Evolutionary conservation across 2,797 vertebrate species (phyloP).

Genomic region (Pseudotriccus pelzelni): DNA sequence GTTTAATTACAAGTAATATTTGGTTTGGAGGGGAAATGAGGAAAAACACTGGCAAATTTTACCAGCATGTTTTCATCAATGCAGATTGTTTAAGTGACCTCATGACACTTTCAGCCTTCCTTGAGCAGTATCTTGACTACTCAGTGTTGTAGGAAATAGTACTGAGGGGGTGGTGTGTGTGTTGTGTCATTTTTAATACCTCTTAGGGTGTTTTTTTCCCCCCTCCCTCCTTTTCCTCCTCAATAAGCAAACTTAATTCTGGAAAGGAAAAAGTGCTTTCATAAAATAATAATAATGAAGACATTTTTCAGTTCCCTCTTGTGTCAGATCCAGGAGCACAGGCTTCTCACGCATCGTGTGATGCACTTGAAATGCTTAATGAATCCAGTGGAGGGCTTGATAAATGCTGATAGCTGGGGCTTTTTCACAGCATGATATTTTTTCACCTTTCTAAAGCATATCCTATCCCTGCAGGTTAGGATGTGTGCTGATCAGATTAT

Average conservation of each 20-base stretch:
- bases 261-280: background rate
- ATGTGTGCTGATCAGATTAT: background rate
- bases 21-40: background rate
- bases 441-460: background rate
- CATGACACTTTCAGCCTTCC: background rate
- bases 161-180: background rate
- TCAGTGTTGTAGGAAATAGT: background rate
- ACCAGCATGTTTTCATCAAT: background rate
- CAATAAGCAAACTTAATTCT: background rate
- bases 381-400: slow-evolving; percentile 9
- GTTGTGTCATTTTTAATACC: background rate
- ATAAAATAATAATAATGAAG: slow-evolving; percentile 30
- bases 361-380: slow-evolving; percentile 14
- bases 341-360: background rate
- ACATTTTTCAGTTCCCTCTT: slow-evolving; percentile 23
- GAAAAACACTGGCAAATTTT: background rate
- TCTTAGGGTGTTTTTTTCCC: background rate
- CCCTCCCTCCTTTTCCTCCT: background rate
- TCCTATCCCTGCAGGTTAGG: background rate
- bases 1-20: background rate
- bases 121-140: background rate
- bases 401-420: background rate
- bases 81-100: background rate
- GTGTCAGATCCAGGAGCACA: background rate
- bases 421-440: background rate